A percentile compares a stretch with the other conserved stretches of the same genome.
Evolutionary conservation across 2,113 vertebrate species (phyloP).

Genomic region (Rhinolophus sinicus): DNA sequence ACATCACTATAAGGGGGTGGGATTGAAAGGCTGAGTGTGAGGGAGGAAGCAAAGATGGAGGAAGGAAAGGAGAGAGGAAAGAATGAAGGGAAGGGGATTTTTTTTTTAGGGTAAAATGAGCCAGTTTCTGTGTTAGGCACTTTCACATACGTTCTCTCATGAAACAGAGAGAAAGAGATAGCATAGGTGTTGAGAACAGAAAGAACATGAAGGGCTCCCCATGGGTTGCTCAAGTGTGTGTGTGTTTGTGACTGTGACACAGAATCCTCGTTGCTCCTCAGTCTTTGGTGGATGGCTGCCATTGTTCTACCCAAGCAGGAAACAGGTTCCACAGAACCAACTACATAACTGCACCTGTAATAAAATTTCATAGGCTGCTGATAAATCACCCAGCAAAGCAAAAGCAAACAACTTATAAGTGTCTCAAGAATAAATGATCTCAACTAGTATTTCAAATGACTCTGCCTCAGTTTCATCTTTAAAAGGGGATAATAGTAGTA

Average conservation of each 20-base stretch:
- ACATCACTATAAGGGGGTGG: background rate
- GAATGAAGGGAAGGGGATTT: background rate
- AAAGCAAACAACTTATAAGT: background rate
- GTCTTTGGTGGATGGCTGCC: background rate
- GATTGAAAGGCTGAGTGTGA: background rate
- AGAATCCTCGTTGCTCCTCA: background rate
- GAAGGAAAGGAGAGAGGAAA: background rate
- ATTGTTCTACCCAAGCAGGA: background rate
- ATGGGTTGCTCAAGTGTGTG: background rate
- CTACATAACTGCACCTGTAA: background rate
- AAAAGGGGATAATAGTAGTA: background rate
- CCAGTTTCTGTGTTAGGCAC: background rate
- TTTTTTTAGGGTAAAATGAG: background rate
- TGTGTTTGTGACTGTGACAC: background rate
- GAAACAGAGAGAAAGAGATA: background rate
- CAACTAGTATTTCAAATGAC: background rate
- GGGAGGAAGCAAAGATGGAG: background rate
- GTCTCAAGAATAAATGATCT: slow-evolving; percentile 8
- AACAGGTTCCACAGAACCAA: background rate
- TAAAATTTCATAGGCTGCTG: background rate
- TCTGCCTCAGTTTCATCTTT: background rate
- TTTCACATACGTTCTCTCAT: background rate
- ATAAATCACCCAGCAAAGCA: background rate
- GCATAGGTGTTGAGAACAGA: background rate
- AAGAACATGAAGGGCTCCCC: background rate